Evolutionary conservation across 30 jellyfish, hydroid and myxozoan genomes (phyloP).

Genomic region (Cassiopea andromeda): DNA sequence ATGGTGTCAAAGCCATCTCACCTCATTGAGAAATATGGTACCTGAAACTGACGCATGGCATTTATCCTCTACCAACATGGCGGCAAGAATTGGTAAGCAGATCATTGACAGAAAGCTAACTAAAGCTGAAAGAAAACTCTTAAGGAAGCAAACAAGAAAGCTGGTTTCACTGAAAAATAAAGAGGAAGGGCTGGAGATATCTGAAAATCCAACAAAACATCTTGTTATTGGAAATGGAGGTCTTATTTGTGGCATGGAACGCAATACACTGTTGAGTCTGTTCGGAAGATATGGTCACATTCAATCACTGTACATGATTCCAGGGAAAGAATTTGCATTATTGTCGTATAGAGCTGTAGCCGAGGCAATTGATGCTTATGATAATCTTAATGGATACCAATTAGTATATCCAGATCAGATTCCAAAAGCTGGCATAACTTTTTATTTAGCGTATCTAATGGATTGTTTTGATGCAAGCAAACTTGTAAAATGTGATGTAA

Average conservation of each 20-base stretch:
- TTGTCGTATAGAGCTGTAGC: constrained; percentile 44
- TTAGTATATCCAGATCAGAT: constrained; percentile 23
- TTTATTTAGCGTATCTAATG: constrained; percentile 60
- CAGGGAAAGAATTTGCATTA: constrained; percentile 79
- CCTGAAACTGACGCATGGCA: too few relatives aligned
- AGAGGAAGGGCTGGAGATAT: constrained; percentile 32
- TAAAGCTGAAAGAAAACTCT: constrained; percentile 72
- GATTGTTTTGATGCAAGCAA: constrained; percentile 7
- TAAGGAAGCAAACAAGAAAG: constrained; percentile 80
- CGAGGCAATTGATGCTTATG: constrained; percentile 61
- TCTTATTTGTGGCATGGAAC: constrained; percentile 77
- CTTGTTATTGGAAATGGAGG: constrained; percentile 95
- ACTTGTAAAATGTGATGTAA: constrained; percentile 20
- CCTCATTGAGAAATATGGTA: too few relatives aligned
- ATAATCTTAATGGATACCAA: constrained; percentile 59
- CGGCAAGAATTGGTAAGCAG: not conserved
- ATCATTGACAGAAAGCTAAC: constrained; percentile 30
- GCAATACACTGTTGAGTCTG: constrained; percentile 51
- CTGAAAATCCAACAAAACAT: constrained; percentile 84
- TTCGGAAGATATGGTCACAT: constrained; percentile 76
- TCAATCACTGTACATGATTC: constrained; percentile 68
- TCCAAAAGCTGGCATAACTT: constrained; percentile 18
- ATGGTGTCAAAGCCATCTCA: too few relatives aligned
- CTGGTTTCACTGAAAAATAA: constrained; percentile 53
- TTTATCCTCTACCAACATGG: constrained; percentile 14